phyloP scores from a whole-genome alignment of 2,888 invertebrate genomes.

The Trilocha varians region DNA sequence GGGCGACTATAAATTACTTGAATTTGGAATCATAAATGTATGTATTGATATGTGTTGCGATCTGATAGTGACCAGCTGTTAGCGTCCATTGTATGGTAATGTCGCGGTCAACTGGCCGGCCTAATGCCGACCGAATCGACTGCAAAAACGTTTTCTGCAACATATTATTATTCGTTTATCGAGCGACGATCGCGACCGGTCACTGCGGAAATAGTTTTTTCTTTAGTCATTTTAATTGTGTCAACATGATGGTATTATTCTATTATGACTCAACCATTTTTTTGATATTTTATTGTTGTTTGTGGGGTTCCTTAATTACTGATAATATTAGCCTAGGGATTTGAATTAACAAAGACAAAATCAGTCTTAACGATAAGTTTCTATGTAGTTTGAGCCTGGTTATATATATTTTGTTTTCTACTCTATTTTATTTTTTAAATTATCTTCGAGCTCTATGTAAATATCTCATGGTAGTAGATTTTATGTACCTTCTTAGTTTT shows the following conservation, averaged over 20 bases:
- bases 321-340: too few relatives aligned
- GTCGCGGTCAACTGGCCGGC: constrained; percentile 14
- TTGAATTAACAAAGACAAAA: too few relatives aligned
- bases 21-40: constrained; percentile 8
- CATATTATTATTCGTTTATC: constrained; percentile 2
- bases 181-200: constrained; percentile 3
- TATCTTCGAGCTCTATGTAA: too few relatives aligned
- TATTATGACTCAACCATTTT: not conserved
- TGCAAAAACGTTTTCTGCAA: not conserved
- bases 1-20: constrained; percentile 14
- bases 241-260: not conserved
- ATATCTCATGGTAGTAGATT: too few relatives aligned
- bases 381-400: too few relatives aligned
- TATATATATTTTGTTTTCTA: too few relatives aligned
- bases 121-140: constrained; percentile 5
- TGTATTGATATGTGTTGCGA: not conserved
- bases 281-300: too few relatives aligned
- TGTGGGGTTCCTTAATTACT: too few relatives aligned
- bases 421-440: too few relatives aligned
- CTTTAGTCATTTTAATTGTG: constrained; percentile 2
- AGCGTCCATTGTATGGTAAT: constrained; percentile 47
- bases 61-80: constrained; percentile 25
- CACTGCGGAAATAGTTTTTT: constrained; percentile 1
- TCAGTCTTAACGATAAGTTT: too few relatives aligned
- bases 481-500: too few relatives aligned